Conservation (phyloP, 2,113 vertebrate species). For the Cepphus grylle region DNA sequence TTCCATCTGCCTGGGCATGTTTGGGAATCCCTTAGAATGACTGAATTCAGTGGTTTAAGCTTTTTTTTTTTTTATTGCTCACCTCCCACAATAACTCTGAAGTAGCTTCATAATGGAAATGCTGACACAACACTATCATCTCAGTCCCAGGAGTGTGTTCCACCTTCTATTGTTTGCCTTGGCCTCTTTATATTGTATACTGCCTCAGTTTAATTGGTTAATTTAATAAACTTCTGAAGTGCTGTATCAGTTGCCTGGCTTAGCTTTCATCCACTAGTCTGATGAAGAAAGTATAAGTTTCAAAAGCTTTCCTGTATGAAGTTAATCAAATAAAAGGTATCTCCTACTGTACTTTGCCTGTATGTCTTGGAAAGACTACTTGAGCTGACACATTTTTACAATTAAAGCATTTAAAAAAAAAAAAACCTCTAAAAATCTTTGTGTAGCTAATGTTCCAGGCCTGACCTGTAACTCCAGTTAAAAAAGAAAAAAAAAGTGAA, state of each 20-base stretch:
- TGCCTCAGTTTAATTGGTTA: slow-evolving; percentile 54
- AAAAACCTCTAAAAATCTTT: background rate
- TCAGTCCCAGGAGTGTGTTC: slow-evolving; percentile 4
- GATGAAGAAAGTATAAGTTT: slow-evolving; percentile 48
- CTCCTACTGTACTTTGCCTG: slow-evolving; percentile 14
- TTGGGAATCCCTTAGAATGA: slow-evolving; percentile 49
- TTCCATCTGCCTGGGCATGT: slow-evolving; percentile 3
- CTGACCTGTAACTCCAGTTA: background rate
- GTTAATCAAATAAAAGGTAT: slow-evolving; percentile 47
- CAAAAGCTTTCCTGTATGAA: slow-evolving; percentile 60
- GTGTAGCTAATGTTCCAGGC: background rate
- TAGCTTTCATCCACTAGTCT: slow-evolving; percentile 9
- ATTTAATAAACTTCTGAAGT: slow-evolving; percentile 60
- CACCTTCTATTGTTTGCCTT: slow-evolving; percentile 61
- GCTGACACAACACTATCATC: background rate
- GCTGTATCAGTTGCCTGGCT: slow-evolving; percentile 53
- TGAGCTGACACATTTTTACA: slow-evolving; percentile 13
- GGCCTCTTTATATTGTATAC: slow-evolving; percentile 29
- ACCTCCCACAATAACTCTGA: background rate
- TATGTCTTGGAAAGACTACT: slow-evolving; percentile 39
- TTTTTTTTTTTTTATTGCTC: background rate
- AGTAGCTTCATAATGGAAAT: slow-evolving; percentile 41
- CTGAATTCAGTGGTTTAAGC: slow-evolving; percentile 43
- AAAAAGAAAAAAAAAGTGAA: background rate
- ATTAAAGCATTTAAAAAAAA: slow-evolving; percentile 2